Evolutionary conservation across 2,797 vertebrate genomes (phyloP), one percentile per base, ranked within the genome.

Genomic region (Caiman crocodilus): DNA sequence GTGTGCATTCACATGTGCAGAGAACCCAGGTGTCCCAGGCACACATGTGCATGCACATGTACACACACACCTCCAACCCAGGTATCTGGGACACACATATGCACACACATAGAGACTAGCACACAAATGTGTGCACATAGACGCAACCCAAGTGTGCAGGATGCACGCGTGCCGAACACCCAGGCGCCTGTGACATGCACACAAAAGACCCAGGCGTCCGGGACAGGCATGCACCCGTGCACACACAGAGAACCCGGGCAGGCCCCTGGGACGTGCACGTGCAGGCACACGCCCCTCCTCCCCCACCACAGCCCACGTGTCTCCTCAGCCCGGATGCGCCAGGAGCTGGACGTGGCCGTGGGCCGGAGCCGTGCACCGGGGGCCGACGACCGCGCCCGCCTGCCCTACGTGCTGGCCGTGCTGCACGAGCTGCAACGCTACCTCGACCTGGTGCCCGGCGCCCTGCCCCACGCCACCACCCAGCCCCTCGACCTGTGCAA

Each of bases 351-450:
- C 42, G 14, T 91, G 95, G 21, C 87, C n/a, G 42, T 42, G 42
- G 42, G 42, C 42, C 9, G 42, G 42, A 42, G 42, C 42, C 42
- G 9, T 8, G 42, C 42, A 4, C 95, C 95, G 4, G 87, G 75
- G 2, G 28, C 90, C 63, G 90, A 94, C 10, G 96, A 97, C 85
- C 90, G 94, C 21, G 89, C 82, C 67, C 92, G 95, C 26, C 94
- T 97, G 97, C 97, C 97, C 12, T 97, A 97, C 84, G 97, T 96
- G 15, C 86, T 96, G 30, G 97, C 97, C 25, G 96, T 97, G 16
- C 80, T 97, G 32, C 97, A 97, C 17, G 97, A 97, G 77, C 15
- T 96, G 21, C 96, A 96, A 79, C 82, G 97, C 3, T 82, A 14
- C 55, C 79, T 92, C 85, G 96, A 97, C 74, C 42, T 97, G 14